These are phyloP conservation scores for Agrochola lota DNA, from an alignment of 2,888 invertebrate species.

Conservation along the genomic window DNA sequence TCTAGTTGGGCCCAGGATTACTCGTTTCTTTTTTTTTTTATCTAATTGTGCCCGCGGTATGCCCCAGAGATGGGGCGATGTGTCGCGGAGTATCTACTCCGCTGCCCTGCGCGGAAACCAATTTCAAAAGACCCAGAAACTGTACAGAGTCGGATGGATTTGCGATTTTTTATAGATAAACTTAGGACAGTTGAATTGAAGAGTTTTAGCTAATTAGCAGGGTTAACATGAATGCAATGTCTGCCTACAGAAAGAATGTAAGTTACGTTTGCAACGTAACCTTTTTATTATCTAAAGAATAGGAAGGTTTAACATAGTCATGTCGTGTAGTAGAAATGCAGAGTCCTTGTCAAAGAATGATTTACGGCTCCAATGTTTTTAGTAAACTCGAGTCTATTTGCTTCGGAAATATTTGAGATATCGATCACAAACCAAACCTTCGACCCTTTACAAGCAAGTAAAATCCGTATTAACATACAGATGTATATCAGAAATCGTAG, in stretches of 20 bases:
- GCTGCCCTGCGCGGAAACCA: slow-evolving; percentile 83
- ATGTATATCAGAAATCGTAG: slow-evolving; percentile 83
- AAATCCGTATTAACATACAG: slow-evolving; percentile 86
- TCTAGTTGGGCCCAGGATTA: slow-evolving; percentile 77
- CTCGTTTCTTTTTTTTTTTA: slow-evolving; percentile 82
- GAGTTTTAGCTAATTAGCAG: background rate
- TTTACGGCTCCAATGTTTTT: background rate
- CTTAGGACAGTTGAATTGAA: background rate
- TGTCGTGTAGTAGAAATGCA: background rate
- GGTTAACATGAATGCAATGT: background rate
- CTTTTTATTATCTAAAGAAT: background rate
- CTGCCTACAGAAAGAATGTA: background rate
- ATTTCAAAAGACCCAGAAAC: slow-evolving; percentile 85
- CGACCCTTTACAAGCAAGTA: slow-evolving; percentile 71
- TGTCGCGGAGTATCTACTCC: slow-evolving; percentile 80
- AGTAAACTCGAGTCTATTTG: slow-evolving; percentile 27
- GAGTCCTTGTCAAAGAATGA: slow-evolving; percentile 1
- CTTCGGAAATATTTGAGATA: slow-evolving; percentile 58
- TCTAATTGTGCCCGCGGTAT: slow-evolving; percentile 85
- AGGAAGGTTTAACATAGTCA: background rate
- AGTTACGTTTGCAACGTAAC: background rate
- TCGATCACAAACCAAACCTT: slow-evolving; percentile 55
- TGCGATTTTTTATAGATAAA: slow-evolving; percentile 29
- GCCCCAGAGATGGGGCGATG: slow-evolving; percentile 86
- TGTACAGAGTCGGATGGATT: slow-evolving; percentile 77